A percentile compares a stretch with the other conserved stretches of the same genome.
phyloP scores from a whole-genome alignment of 2,797 vertebrate species.

The Rhodeus uyekii region DNA sequence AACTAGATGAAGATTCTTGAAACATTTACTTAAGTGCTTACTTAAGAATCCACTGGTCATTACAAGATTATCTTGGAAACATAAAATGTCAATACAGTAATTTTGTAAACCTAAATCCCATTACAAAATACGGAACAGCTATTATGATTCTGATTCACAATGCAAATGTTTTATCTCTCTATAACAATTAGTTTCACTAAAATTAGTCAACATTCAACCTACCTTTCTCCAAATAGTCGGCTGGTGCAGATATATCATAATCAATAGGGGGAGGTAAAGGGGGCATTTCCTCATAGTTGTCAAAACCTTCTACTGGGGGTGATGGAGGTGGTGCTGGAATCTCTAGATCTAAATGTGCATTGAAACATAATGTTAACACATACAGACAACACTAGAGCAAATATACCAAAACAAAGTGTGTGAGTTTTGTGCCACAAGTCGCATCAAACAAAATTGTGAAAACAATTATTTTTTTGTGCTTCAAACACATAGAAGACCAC shows the following conservation, averaged over 20 bases:
- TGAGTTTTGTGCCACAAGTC: neutral
- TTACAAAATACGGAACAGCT: neutral
- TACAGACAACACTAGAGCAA: neutral
- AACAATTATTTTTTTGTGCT: neutral
- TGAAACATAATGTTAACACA: slow-evolving; percentile 2
- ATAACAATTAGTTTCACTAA: neutral
- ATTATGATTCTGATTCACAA: neutral
- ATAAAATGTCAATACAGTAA: neutral
- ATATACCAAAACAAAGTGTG: neutral
- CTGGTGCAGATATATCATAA: slow-evolving; percentile 60
- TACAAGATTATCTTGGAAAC: neutral
- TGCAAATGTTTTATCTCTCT: neutral
- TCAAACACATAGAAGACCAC: neutral
- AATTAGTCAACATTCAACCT: neutral
- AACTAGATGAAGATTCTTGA: no score
- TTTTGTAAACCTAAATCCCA: neutral
- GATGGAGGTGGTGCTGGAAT: slow-evolving; percentile 66
- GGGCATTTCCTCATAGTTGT: slow-evolving; percentile 62
- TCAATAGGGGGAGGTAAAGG: slow-evolving; percentile 74
- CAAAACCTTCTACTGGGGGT: slow-evolving; percentile 51
- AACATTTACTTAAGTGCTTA: neutral
- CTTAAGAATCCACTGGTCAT: neutral
- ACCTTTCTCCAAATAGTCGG: slow-evolving; percentile 74
- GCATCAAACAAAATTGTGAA: neutral
- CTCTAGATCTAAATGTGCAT: slow-evolving; percentile 67